These are phyloP conservation scores for Aphrocallistes beatrix DNA, from an alignment of 37 sponge, comb jelly and placozoan species.

Conservation along the genomic window DNA sequence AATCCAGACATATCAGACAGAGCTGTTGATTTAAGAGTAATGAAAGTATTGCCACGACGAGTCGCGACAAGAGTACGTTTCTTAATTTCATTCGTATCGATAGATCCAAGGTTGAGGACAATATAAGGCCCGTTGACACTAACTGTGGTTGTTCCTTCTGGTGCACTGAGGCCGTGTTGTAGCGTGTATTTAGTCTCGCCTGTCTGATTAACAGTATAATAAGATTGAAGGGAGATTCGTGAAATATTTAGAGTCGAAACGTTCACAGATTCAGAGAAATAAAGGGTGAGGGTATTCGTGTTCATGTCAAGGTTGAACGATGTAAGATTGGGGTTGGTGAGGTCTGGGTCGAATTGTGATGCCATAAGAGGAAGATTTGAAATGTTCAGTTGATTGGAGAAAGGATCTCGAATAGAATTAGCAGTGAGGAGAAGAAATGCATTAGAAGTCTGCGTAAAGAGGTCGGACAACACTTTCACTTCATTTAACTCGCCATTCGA, in stretches of 20 bases:
- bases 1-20: slow-evolving; percentile 55
- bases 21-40: slow-evolving; percentile 26
- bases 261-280: slow-evolving; percentile 61
- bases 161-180: background rate
- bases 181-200: slow-evolving; percentile 33
- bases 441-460: slow-evolving; percentile 33
- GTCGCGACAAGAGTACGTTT: slow-evolving; percentile 45
- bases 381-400: slow-evolving; percentile 39
- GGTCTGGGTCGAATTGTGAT: slow-evolving; percentile 25
- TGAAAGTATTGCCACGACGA: slow-evolving; percentile 34
- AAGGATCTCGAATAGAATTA: slow-evolving; percentile 46
- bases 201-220: background rate
- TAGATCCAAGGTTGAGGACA: slow-evolving; percentile 37
- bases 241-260: slow-evolving; percentile 32
- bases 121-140: slow-evolving; percentile 52
- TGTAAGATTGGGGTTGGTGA: slow-evolving; percentile 41
- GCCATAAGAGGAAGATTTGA: slow-evolving; percentile 45
- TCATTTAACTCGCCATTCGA: slow-evolving; percentile 65
- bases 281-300: slow-evolving; percentile 32
- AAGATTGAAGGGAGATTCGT: slow-evolving; percentile 38
- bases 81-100: slow-evolving; percentile 58
- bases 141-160: slow-evolving; percentile 43
- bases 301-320: slow-evolving; percentile 67
- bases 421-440: slow-evolving; percentile 31
- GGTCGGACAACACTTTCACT: slow-evolving; percentile 49